These are phyloP conservation scores for Tetramorium parvispinum DNA, from an alignment of 1,140 invertebrate genomes.

Conservation along the genomic window DNA sequence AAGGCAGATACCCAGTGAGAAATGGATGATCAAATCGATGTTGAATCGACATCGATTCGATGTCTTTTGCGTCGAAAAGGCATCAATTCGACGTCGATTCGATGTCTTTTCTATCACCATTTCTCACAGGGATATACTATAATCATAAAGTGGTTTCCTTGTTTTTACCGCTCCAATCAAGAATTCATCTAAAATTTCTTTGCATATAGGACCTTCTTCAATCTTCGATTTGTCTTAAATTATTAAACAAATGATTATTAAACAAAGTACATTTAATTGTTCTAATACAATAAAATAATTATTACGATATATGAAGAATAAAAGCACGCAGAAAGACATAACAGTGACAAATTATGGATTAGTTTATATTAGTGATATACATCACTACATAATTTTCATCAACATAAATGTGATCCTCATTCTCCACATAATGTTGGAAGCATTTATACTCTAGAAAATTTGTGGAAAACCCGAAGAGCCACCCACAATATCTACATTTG, in stretches of 20 bases:
- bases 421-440: neutral
- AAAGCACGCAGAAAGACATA: neutral
- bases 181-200: neutral
- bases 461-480: neutral
- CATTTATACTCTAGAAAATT: neutral
- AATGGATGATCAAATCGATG: no score
- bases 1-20: neutral
- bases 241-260: no score
- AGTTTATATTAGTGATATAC: no score
- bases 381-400: slow-evolving; percentile 1
- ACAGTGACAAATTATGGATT: no score
- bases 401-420: neutral
- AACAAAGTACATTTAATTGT: neutral
- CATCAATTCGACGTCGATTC: no score
- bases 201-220: neutral
- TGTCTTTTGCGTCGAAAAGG: no score
- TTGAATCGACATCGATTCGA: no score
- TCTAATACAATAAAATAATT: neutral
- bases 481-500: neutral
- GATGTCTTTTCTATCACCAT: no score
- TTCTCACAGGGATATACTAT: neutral
- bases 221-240: neutral
- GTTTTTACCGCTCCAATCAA: neutral
- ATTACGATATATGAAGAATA: neutral
- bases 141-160: neutral